Conservation (phyloP, 2,888 invertebrate genomes). For the Carcina quercana region DNA sequence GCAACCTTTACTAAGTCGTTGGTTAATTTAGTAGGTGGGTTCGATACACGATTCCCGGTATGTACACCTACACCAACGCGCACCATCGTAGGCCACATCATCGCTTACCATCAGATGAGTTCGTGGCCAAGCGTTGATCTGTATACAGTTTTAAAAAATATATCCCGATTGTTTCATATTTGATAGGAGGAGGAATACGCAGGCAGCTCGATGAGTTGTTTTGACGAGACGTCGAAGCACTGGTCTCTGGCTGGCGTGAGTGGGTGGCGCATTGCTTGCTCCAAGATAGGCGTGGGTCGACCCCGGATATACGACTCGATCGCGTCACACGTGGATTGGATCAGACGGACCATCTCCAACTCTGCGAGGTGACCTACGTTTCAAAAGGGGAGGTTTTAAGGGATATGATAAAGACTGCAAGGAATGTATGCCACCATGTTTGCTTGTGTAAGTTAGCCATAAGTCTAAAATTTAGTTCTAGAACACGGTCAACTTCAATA, state of each 20-base stretch:
- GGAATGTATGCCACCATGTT: constrained; percentile 18
- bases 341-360: constrained; percentile 81
- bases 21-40: too few relatives aligned
- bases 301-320: constrained; percentile 90
- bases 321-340: constrained; percentile 89
- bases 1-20: too few relatives aligned
- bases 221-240: constrained; percentile 78
- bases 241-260: constrained; percentile 89
- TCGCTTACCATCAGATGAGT: too few relatives aligned
- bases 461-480: too few relatives aligned
- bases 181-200: constrained; percentile 90
- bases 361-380: constrained; percentile 52
- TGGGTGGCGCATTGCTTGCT: constrained; percentile 90
- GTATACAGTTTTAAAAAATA: too few relatives aligned
- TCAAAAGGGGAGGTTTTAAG: constrained; percentile 3
- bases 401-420: constrained; percentile 40
- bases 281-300: constrained; percentile 83
- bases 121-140: too few relatives aligned
- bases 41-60: too few relatives aligned
- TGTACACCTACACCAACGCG: too few relatives aligned
- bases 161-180: too few relatives aligned
- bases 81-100: too few relatives aligned
- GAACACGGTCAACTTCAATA: too few relatives aligned
- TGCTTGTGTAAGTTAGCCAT: constrained; percentile 7
- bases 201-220: constrained; percentile 90